Evolutionary conservation across 2,797 vertebrate species (phyloP).

Genomic region (Gallinago stenura): DNA sequence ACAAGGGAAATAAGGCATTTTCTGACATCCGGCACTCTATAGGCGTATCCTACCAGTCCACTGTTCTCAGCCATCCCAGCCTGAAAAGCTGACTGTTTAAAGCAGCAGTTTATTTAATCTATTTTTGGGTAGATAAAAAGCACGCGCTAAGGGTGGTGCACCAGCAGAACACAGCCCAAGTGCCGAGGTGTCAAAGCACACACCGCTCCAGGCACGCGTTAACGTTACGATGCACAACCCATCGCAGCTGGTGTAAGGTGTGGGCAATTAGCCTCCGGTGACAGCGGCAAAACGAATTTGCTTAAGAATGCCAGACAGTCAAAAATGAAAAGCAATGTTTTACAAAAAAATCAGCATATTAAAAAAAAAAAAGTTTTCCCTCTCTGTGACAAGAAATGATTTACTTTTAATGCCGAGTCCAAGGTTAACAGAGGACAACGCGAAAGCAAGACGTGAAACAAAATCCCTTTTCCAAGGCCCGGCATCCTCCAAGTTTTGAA

Average conservation of each 20-base stretch:
- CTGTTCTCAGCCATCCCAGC: background rate
- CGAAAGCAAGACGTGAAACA: background rate
- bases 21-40: background rate
- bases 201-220: background rate
- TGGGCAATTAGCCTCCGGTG: background rate
- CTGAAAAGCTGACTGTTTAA: background rate
- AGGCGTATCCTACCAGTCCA: accelerated
- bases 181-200: background rate
- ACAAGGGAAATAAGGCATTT: background rate
- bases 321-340: background rate
- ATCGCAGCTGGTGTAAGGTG: background rate
- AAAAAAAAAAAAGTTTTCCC: background rate
- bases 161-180: background rate
- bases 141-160: background rate
- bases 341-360: background rate
- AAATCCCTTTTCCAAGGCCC: background rate
- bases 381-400: background rate
- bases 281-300: background rate
- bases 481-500: background rate
- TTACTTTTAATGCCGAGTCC: background rate
- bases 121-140: background rate
- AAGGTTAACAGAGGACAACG: background rate
- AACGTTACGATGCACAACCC: background rate
- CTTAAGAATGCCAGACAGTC: background rate
- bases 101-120: background rate